phyloP scores from a whole-genome alignment of 35 echinoderm and acorn worm species.

The Holothuria glaberrima region DNA sequence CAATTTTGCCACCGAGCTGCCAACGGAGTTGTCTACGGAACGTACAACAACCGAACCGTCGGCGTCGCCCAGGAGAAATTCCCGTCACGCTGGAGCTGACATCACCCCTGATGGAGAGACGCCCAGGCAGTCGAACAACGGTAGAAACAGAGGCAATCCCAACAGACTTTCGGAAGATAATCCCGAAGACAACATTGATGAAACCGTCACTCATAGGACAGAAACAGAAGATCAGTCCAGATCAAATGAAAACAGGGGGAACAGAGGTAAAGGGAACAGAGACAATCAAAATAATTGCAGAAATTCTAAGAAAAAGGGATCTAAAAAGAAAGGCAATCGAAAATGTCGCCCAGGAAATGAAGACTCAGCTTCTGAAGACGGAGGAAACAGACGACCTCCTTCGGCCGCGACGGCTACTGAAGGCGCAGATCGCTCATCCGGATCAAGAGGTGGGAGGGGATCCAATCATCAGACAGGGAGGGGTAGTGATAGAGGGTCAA shows the following conservation, averaged over 20 bases:
- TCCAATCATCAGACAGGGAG: too few relatives aligned
- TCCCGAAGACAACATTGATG: not conserved
- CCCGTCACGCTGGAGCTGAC: not conserved
- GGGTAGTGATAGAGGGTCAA: not conserved
- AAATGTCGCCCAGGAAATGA: too few relatives aligned
- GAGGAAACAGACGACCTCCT: too few relatives aligned
- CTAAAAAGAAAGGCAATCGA: too few relatives aligned
- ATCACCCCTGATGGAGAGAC: not conserved
- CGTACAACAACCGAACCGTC: slow-evolving; percentile 40
- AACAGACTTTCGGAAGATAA: not conserved
- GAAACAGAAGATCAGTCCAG: not conserved
- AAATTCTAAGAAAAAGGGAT: too few relatives aligned
- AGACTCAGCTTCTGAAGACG: too few relatives aligned
- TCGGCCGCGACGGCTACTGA: not conserved
- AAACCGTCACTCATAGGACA: not conserved
- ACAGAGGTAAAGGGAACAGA: not conserved
- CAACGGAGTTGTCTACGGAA: slow-evolving; percentile 28
- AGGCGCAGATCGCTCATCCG: not conserved
- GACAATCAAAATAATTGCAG: not conserved
- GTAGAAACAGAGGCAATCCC: not conserved
- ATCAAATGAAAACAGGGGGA: not conserved
- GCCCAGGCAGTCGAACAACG: not conserved
- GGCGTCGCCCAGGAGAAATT: slow-evolving; percentile 46
- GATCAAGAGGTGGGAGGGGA: too few relatives aligned
- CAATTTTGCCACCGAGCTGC: slow-evolving; percentile 26